Evolutionary conservation across 2,797 vertebrate species (phyloP).

Genomic region (Sternarchorhynchus goeldii): DNA sequence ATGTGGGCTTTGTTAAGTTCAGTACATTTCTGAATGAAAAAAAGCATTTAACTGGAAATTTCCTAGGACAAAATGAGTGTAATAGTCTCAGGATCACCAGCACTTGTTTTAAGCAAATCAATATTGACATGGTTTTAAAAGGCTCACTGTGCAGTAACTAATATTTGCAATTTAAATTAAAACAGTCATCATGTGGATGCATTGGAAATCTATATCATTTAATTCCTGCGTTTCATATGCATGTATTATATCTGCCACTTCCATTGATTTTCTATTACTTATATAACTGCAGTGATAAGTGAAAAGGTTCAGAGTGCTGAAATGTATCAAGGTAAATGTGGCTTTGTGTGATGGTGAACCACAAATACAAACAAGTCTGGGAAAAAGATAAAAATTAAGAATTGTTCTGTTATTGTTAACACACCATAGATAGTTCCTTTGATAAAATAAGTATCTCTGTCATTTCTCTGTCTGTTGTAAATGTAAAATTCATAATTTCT

Average conservation of each 20-base stretch:
- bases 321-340: constrained; percentile 10
- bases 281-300: constrained; percentile 28
- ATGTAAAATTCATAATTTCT: constrained; percentile 16
- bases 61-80: constrained; percentile 15
- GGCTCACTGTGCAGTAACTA: constrained; percentile 36
- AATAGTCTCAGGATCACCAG: constrained; percentile 28
- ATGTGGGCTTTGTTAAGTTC: constrained; percentile 20
- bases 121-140: constrained; percentile 45
- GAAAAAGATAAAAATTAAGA: too few relatives aligned
- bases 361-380: not conserved
- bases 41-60: not conserved
- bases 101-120: constrained; percentile 42
- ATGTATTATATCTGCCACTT: constrained; percentile 51
- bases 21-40: constrained; percentile 1
- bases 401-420: too few relatives aligned
- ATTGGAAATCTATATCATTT: constrained; percentile 54
- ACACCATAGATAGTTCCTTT: too few relatives aligned
- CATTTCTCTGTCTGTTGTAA: not conserved
- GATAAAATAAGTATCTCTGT: not conserved
- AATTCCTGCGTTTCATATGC: constrained; percentile 43
- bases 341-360: constrained; percentile 5
- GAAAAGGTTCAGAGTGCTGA: constrained; percentile 37
- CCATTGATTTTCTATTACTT: constrained; percentile 50
- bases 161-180: constrained; percentile 52
- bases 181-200: constrained; percentile 41